Evolutionary conservation across 2,888 invertebrate genomes (phyloP), one percentile per base, ranked within the genome.

Genomic region (Pelosia muscerda): DNA sequence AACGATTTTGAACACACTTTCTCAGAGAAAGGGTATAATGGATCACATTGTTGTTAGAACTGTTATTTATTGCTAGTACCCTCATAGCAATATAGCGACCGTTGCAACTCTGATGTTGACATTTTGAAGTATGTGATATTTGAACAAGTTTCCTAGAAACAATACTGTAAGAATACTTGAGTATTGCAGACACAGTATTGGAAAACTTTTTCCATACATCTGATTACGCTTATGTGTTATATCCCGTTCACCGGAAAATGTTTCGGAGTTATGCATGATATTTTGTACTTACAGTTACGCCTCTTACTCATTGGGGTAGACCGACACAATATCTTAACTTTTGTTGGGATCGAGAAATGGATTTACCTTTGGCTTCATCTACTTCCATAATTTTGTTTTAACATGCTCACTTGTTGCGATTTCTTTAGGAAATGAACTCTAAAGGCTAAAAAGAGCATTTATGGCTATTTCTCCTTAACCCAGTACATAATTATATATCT

Each of bases 181-280:
- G 65, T 26, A 55, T 55, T 38, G 60, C 28, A 22, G 54, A 15
- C 55, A 60, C 11, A 38, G 60, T 66, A 66, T 66, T 55, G 59
- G 53, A 66, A 66, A 66, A 66, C 54, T 66, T 60, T 66, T 66
- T 60, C 60, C 60, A 60, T 66, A 60, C 65, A 66, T 60, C 60
- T 66, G 65, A 66, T 66, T 66, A 66, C 26, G 28, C 38, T 54
- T 55, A 55, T 38, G 13, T 54, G 54, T 60, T 54, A 19, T 53
- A n/a, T 49, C 38, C 31, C 26, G 60, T 55, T 55, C 55, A 28
- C 54, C 26, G 25, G 6, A n/a, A 53, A 59, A 49, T 65, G 58
- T 23, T 65, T 53, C 23, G 58, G 31, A 49, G 34, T 55, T 23
- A 38, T 38, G 9, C 34, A 9, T 25, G 38, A 38, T 59, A 25